These are phyloP conservation scores for Alaudala cheleensis DNA, from an alignment of 2,113 vertebrate genomes.

Conservation along the genomic window DNA sequence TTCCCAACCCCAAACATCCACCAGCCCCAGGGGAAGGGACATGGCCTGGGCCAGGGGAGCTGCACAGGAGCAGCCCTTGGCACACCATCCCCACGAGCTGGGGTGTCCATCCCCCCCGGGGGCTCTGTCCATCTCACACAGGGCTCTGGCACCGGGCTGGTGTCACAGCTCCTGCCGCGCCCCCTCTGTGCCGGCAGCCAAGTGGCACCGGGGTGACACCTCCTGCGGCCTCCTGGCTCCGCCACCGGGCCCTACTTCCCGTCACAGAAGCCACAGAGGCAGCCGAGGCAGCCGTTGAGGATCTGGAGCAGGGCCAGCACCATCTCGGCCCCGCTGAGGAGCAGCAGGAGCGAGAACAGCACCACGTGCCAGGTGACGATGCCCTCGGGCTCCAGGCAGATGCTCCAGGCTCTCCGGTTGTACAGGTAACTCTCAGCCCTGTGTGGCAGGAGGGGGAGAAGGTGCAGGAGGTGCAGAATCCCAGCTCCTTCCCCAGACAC, in stretches of 20 bases:
- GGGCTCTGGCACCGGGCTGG: neutral
- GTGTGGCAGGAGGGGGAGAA: fast-evolving
- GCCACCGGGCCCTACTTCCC: neutral
- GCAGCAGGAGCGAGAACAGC: constrained; percentile 70
- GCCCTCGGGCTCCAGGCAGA: constrained; percentile 73
- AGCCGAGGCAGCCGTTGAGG: constrained; percentile 69
- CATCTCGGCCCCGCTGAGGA: constrained; percentile 64
- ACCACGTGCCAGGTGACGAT: constrained; percentile 66
- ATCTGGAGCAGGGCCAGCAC: constrained; percentile 68
- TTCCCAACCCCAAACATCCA: neutral
- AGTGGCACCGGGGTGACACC: neutral
- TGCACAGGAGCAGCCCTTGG: neutral
- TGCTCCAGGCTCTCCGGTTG: constrained; percentile 41
- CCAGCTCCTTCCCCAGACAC: fast-evolving
- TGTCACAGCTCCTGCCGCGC: neutral
- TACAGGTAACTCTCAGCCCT: constrained; percentile 62
- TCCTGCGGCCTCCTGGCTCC: neutral
- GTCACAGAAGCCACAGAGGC: constrained; percentile 74
- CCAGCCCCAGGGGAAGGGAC: neutral
- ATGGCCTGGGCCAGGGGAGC: fast-evolving
- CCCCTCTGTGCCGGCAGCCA: neutral
- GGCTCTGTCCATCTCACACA: neutral
- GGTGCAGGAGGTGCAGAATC: neutral
- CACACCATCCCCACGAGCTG: fast-evolving
- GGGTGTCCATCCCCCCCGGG: fast-evolving